Evolutionary conservation across 1,140 invertebrate genomes (phyloP), one percentile per base, ranked within the genome.

Genomic region (Chlorops oryzae): DNA sequence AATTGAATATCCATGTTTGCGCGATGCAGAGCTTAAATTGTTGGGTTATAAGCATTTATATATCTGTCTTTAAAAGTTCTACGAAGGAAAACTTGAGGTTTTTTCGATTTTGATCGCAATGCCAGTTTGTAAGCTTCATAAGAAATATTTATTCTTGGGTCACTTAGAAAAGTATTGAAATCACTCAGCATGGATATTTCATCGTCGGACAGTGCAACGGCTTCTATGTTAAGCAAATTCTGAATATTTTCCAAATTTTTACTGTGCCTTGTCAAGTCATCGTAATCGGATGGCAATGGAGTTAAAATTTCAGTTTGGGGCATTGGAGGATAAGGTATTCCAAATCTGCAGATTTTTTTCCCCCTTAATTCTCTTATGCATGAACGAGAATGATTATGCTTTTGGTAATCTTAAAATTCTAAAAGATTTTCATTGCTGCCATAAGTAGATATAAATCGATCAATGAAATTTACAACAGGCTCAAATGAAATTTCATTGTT

Each of bases 1-100:
- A 54, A 62, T 41, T 66, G 69, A 25, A 68, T 62, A 38, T 68
- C 68, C 55, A 68, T 61, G 40, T 71, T 68, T 13, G 54, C 63
- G 34, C 40, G 23, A 49, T 57, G 62, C 21, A 62, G 28, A 6
- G 48, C 17, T 25, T 63, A 39, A 9, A 70, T 50, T 48, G 51
- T 51, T 28, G 17, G 45, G 50, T 59, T 65, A 40, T 59, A 71
- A 35, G 52, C 37, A 55, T 70, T 70, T 13, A 65, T 50, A 20
- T 42, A 61, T 15, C 17, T 23, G 5, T 60, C 60, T 21, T 56
- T 35, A 10, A 45, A 42, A 20, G 22, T 24, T 23, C 63, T 42
- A 47, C 59, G 60, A 10, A 52, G 21, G 25, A 45, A 45, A 6
- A 55, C n/a, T 25, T 22, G 23, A 25, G 50, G 37, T 25, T 37